Conservation (phyloP, 2,888 invertebrate genomes). For the Melieria omissa region DNA sequence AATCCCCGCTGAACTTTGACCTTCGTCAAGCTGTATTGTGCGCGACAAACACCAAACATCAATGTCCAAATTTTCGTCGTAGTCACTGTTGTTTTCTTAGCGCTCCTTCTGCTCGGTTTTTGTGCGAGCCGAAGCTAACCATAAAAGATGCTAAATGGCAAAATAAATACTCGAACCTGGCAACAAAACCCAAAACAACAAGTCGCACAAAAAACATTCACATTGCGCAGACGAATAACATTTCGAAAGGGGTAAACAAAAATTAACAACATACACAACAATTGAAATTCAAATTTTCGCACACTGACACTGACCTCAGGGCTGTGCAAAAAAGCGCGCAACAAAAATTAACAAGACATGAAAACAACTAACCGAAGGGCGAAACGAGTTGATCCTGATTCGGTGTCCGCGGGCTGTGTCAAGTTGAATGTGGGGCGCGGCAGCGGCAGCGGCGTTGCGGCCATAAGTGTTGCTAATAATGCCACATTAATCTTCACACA, state of each 20-base stretch:
- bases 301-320: constrained; percentile 40
- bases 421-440: background rate
- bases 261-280: constrained; percentile 6
- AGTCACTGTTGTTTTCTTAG: constrained; percentile 30
- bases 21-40: constrained; percentile 47
- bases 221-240: constrained; percentile 6
- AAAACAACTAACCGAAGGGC: constrained; percentile 22
- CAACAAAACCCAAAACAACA: background rate
- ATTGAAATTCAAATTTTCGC: constrained; percentile 38
- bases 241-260: constrained; percentile 14
- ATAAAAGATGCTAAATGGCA: constrained; percentile 24
- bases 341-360: background rate
- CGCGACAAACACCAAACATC: constrained; percentile 47
- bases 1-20: constrained; percentile 64
- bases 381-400: constrained; percentile 39
- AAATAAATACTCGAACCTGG: constrained; percentile 28
- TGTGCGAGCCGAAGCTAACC: constrained; percentile 10
- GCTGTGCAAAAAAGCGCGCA: constrained; percentile 11
- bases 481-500: constrained; percentile 52
- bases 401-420: constrained; percentile 22
- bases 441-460: constrained; percentile 4
- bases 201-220: constrained; percentile 11
- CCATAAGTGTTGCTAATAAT: constrained; percentile 48
- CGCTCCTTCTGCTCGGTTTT: background rate
- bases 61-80: constrained; percentile 61